A percentile compares a stretch with the other conserved stretches of the same genome.
Evolutionary conservation across 2,113 vertebrate genomes (phyloP).

Genomic region (Channa maculata): DNA sequence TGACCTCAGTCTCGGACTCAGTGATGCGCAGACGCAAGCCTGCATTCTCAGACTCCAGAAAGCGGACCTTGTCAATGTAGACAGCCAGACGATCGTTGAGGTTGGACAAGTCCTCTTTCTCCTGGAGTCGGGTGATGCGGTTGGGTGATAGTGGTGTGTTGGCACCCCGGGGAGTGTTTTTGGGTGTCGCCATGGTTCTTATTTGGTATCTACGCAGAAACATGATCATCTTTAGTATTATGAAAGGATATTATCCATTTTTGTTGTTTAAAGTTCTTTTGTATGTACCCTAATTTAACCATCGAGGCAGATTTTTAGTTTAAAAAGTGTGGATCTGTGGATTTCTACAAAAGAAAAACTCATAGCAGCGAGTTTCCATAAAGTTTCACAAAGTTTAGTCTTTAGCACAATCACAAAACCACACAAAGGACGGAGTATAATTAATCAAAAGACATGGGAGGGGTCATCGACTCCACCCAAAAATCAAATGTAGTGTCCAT

Average conservation of each 20-base stretch:
- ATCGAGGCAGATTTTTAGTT: no score
- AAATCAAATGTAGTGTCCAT: constrained; percentile 10
- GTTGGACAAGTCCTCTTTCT: constrained; percentile 96
- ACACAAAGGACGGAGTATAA: constrained; percentile 10
- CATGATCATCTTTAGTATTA: neutral
- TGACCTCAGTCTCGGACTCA: constrained; percentile 95
- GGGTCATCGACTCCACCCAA: constrained; percentile 59
- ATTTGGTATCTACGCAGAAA: constrained; percentile 11
- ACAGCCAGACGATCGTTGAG: constrained; percentile 95
- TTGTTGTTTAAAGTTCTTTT: no score
- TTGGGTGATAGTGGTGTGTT: constrained; percentile 87
- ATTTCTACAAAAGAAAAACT: no score
- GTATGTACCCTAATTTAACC: no score
- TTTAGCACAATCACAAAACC: neutral
- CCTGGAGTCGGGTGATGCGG: constrained; percentile 96
- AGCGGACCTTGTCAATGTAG: constrained; percentile 98
- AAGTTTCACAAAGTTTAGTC: no score
- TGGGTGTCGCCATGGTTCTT: constrained; percentile 89
- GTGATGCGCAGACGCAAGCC: constrained; percentile 94
- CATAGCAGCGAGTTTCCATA: no score
- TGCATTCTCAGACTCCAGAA: constrained; percentile 93
- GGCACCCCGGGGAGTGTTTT: constrained; percentile 81
- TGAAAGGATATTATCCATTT: neutral
- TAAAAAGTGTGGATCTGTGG: no score
- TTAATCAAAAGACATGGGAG: constrained; percentile 45